phyloP scores from a whole-genome alignment of 2,888 invertebrate species.

The Poecilobothrus nobilitatus region DNA sequence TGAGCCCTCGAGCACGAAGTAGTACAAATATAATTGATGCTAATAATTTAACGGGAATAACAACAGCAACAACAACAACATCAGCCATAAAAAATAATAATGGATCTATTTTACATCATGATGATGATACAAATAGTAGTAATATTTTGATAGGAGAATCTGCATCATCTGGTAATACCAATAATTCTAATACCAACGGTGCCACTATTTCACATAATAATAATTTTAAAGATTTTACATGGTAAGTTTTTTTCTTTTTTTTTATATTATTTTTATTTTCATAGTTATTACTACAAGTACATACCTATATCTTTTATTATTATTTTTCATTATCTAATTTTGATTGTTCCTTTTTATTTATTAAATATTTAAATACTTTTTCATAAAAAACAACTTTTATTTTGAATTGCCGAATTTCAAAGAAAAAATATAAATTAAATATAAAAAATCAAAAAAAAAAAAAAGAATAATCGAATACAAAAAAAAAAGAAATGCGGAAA shows the following conservation, averaged over 20 bases:
- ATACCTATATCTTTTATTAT: too few relatives aligned
- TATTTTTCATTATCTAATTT: too few relatives aligned
- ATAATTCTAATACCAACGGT: constrained; percentile 31
- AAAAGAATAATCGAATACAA: too few relatives aligned
- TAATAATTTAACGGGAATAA: constrained; percentile 26
- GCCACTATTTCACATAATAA: constrained; percentile 39
- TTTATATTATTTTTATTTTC: too few relatives aligned
- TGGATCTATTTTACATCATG: neutral
- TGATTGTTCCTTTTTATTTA: too few relatives aligned
- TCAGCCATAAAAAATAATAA: neutral
- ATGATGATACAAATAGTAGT: constrained; percentile 8
- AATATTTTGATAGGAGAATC: constrained; percentile 11
- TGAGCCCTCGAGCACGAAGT: constrained; percentile 33
- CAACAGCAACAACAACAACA: neutral
- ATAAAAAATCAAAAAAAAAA: too few relatives aligned
- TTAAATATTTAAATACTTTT: too few relatives aligned
- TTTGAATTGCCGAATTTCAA: too few relatives aligned
- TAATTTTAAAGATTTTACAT: constrained; percentile 51
- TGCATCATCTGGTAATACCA: constrained; percentile 24
- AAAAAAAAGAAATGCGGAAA: neutral
- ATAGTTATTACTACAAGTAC: too few relatives aligned
- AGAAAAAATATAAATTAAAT: too few relatives aligned
- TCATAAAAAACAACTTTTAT: too few relatives aligned
- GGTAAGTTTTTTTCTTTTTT: constrained; percentile 45
- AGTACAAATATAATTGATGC: constrained; percentile 37